phyloP scores from a whole-genome alignment of 2,888 invertebrate genomes.

The Microchrysa polita region DNA sequence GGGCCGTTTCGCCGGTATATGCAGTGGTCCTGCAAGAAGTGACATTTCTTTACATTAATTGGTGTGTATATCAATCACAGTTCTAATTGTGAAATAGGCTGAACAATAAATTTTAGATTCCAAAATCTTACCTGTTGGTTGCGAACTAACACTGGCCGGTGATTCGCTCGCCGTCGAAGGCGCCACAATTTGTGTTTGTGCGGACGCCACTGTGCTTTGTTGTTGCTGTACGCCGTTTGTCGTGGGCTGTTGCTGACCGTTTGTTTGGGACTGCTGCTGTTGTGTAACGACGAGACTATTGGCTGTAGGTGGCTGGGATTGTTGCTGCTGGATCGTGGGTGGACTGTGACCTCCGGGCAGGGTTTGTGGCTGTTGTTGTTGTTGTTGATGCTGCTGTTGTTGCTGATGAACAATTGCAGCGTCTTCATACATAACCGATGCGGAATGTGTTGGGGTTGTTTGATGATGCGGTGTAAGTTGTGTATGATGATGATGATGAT shows the following conservation, averaged over 20 bases:
- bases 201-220: conserved; percentile 64
- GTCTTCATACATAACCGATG: conserved; percentile 69
- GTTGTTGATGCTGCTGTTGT: conserved; percentile 46
- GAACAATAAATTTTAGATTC: conserved; percentile 16
- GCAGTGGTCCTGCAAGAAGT: conserved; percentile 74
- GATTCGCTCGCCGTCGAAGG: conserved; percentile 70
- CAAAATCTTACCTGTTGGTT: conserved; percentile 62
- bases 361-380: conserved; percentile 52
- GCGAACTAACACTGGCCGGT: conserved; percentile 68
- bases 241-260: conserved; percentile 48
- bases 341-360: conserved; percentile 46
- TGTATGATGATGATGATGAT: conserved; percentile 63
- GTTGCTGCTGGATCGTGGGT: conserved; percentile 54
- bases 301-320: conserved; percentile 48
- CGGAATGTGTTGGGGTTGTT: conserved; percentile 66
- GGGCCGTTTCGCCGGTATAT: conserved; percentile 87
- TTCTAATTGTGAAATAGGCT: conserved; percentile 21
- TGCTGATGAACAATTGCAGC: conserved; percentile 60
- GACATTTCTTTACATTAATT: conserved; percentile 67
- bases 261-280: conserved; percentile 51
- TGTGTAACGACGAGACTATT: conserved; percentile 53
- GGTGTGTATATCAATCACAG: conserved; percentile 3
- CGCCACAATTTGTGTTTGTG: conserved; percentile 65
- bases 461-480: conserved; percentile 66
- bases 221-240: conserved; percentile 58